Evolutionary conservation across 2,888 invertebrate species (phyloP), one percentile per base, ranked within the genome.

Genomic region (Gymnocheta viridis): DNA sequence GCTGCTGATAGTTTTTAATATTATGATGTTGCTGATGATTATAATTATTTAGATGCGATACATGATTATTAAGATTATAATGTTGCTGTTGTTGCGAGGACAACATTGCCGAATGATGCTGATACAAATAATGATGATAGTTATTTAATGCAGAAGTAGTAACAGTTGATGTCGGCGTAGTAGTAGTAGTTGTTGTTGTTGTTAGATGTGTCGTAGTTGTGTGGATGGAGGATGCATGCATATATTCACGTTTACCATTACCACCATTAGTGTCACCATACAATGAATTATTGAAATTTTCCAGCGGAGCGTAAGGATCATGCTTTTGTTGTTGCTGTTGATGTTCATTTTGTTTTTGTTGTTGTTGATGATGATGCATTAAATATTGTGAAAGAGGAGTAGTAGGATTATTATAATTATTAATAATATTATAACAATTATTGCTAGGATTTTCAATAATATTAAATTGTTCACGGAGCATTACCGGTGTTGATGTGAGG

Each of bases 401-500:
- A 81, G 80, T 64, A 80, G 80, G 47, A 84, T 81, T 84, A 81
- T 81, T 81, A 82, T 54, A 78, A 81, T 84, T 77, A 74, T 88
- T 88, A 86, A 88, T 88, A 77, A 87, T 88, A 83, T 89, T 89
- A 73, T 88, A 89, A 74, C 89, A 88, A 87, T 90, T 89, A 88
- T 89, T 89, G 86, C 89, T 91, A 87, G 90, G 92, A 88, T 92
- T 92, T 87, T 92, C 92, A 88, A 91, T 91, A 84, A 92, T 92
- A 89, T 92, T 92, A 87, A 91, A 92, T 82, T 89, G 89, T 84
- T 92, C 91, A 86, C 91, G 91, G 86, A 91, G 93, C 87, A 94
- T 93, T 93, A 88, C 93, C 94, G 81, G 93, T 92, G 88, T 93
- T 47, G 82, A 60, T 93, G 87, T 92, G 91, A 86, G 92, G 93